Evolutionary conservation across 2,113 vertebrate species (phyloP).

Genomic region (Phasianus colchicus): DNA sequence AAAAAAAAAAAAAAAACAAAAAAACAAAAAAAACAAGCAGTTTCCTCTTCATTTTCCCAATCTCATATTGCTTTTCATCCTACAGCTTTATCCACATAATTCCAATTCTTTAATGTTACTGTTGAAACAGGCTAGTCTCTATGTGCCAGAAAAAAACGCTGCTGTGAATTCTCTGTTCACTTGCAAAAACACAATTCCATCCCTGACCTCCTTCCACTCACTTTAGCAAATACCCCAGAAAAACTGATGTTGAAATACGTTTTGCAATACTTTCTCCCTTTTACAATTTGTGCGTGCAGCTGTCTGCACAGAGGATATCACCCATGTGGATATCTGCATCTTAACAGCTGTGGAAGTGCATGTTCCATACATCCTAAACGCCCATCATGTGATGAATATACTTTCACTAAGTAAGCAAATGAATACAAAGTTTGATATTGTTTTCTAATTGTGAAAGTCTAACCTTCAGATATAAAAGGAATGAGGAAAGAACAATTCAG

Average conservation of each 20-base stretch:
- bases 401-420: fast-evolving
- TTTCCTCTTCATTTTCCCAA: not conserved
- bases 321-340: not conserved
- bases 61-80: not conserved
- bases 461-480: not conserved
- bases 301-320: not conserved
- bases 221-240: not conserved
- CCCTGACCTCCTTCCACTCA: not conserved
- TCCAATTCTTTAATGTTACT: not conserved
- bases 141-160: not conserved
- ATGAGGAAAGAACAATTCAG: not conserved
- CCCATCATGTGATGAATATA: not conserved
- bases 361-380: not conserved
- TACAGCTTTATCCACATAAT: fast-evolving
- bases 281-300: fast-evolving
- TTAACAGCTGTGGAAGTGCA: fast-evolving
- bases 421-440: not conserved
- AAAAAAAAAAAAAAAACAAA: not conserved
- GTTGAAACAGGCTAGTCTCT: not conserved
- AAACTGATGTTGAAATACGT: fast-evolving
- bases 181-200: not conserved
- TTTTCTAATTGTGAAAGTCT: not conserved
- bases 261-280: not conserved
- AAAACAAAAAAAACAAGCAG: not conserved
- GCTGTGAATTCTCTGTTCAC: not conserved